Evolutionary conservation across 53 echinoderm and acorn worm species (phyloP).

Genomic region (Crossaster papposus): DNA sequence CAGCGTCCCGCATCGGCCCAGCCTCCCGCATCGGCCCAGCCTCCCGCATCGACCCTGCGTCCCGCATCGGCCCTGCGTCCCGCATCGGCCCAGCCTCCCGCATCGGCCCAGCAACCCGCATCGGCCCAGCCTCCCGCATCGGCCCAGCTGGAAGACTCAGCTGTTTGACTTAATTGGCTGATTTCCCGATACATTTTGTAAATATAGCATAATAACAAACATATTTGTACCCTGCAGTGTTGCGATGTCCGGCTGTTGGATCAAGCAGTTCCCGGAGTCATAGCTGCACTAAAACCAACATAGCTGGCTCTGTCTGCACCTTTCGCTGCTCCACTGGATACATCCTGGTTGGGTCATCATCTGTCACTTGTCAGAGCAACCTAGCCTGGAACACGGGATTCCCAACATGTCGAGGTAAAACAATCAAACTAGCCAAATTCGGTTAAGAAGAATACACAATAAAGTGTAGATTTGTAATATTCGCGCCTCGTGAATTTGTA

Average conservation of each 20-base stretch:
- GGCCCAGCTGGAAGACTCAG: too few species aligned
- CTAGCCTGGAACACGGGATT: conserved; percentile 46
- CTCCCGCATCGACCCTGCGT: too few species aligned
- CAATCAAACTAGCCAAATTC: neutral
- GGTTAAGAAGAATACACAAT: neutral
- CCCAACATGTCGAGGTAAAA: conserved; percentile 16
- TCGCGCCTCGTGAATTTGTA: neutral
- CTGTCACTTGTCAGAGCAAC: conserved; percentile 39
- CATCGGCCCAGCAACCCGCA: too few species aligned
- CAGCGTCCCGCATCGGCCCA: too few species aligned
- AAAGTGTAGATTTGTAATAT: neutral
- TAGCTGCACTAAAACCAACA: conserved; percentile 63
- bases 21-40: too few species aligned
- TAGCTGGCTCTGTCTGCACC: conserved; percentile 61
- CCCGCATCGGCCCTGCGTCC: too few species aligned
- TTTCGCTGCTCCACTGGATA: conserved; percentile 68
- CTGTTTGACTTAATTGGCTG: too few species aligned
- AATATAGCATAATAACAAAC: neutral
- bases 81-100: too few species aligned
- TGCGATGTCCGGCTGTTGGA: conserved; percentile 55
- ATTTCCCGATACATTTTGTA: too few species aligned
- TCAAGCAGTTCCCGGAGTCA: conserved; percentile 56
- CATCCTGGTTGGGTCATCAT: conserved; percentile 46
- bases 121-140: too few species aligned
- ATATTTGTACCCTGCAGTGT: neutral